Percentiles rank a stretch among this genome's conserved stretches.
Evolutionary conservation across 1,140 invertebrate genomes (phyloP).

Genomic region (Triops cancriformis): DNA sequence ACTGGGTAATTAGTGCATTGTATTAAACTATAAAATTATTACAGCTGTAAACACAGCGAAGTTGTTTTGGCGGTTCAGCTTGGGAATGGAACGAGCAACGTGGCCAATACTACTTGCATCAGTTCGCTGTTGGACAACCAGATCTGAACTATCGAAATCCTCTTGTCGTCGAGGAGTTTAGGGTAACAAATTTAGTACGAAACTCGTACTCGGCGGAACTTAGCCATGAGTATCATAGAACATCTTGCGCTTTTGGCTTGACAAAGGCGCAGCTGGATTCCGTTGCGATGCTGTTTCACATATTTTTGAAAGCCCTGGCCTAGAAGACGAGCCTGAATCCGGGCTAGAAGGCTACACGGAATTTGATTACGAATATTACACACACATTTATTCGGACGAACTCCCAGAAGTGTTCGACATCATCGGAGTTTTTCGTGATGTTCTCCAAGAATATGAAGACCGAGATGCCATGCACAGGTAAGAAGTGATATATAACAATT

Average conservation of each 20-base stretch:
- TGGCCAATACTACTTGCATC: conserved; percentile 64
- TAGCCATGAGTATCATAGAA: conserved; percentile 38
- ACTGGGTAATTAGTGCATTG: conserved; percentile 44
- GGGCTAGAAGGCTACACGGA: conserved; percentile 37
- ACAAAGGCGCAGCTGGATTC: conserved; percentile 68
- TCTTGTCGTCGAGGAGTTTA: conserved; percentile 53
- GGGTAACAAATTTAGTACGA: conserved; percentile 36
- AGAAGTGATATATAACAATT: background rate
- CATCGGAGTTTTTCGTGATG: conserved; percentile 40
- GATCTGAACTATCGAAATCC: conserved; percentile 63
- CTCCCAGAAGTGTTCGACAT: conserved; percentile 48
- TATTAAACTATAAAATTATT: background rate
- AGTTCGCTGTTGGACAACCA: conserved; percentile 59
- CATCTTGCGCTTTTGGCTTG: conserved; percentile 68
- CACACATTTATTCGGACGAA: conserved; percentile 56
- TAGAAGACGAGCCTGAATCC: conserved; percentile 49
- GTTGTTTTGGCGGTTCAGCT: conserved; percentile 47
- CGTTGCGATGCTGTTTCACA: conserved; percentile 57
- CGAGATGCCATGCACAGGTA: conserved; percentile 35
- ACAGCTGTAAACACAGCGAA: conserved; percentile 25
- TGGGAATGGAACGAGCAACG: conserved; percentile 59
- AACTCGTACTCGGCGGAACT: background rate
- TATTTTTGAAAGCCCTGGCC: conserved; percentile 48
- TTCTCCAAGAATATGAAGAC: conserved; percentile 53
- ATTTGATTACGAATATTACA: conserved; percentile 49